A percentile compares a stretch with the other conserved stretches of the same genome.
Evolutionary conservation across 2,888 invertebrate genomes (phyloP).

Genomic region (Parthenolecanium corni): DNA sequence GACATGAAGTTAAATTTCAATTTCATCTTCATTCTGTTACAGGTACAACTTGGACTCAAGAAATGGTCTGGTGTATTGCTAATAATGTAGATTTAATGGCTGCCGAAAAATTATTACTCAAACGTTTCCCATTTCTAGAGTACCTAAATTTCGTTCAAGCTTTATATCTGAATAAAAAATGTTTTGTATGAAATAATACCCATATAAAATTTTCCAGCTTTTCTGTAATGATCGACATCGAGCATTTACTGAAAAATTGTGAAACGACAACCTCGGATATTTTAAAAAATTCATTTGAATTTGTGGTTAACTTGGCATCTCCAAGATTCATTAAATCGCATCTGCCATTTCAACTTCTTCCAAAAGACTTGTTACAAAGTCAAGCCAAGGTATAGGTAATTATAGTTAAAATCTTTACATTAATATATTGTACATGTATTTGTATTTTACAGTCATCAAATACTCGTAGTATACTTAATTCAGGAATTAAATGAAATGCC

Average conservation of each 20-base stretch:
- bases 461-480: too few relatives aligned
- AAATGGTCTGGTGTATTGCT: conserved; percentile 58
- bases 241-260: conserved; percentile 26
- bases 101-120: conserved; percentile 45
- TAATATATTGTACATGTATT: too few relatives aligned
- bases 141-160: conserved; percentile 37
- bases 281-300: conserved; percentile 28
- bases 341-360: conserved; percentile 32
- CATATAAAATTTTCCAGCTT: conserved; percentile 29
- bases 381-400: conserved; percentile 33
- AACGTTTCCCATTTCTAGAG: conserved; percentile 61
- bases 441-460: too few relatives aligned
- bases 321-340: conserved; percentile 34
- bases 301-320: conserved; percentile 31
- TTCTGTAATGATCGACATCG: conserved; percentile 30
- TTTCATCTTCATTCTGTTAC: too few relatives aligned
- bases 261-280: conserved; percentile 30
- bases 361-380: conserved; percentile 31
- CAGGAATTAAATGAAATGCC: too few relatives aligned
- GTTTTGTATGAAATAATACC: too few relatives aligned
- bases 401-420: too few relatives aligned
- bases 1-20: too few relatives aligned
- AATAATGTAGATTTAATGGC: conserved; percentile 50
- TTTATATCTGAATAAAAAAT: too few relatives aligned
- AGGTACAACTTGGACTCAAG: conserved; percentile 67